A percentile compares a stretch with the other conserved stretches of the same genome.
These are phyloP conservation scores for Brachionus asplanchnoidis DNA, from an alignment of 1,140 invertebrate species.

Conservation along the genomic window DNA sequence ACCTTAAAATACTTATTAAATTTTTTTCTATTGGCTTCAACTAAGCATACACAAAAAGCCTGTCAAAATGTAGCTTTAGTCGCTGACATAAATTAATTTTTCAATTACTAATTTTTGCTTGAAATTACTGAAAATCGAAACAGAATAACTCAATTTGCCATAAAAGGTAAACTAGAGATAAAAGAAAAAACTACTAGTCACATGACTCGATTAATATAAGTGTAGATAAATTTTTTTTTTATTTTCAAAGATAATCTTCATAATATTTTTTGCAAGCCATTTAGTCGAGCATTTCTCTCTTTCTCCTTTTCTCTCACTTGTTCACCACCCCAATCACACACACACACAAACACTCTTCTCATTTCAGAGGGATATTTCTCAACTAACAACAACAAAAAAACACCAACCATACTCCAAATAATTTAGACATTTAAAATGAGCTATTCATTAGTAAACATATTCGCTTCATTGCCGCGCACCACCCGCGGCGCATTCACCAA, in stretches of 20 bases:
- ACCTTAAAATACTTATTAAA: too few relatives aligned
- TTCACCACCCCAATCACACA: not conserved
- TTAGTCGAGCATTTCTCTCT: not conserved
- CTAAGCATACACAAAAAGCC: too few relatives aligned
- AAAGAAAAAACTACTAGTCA: not conserved
- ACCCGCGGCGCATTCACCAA: slow-evolving; percentile 85
- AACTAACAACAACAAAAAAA: not conserved
- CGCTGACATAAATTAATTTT: too few relatives aligned
- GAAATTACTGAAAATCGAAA: too few relatives aligned
- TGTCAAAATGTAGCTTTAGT: too few relatives aligned
- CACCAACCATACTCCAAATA: not conserved
- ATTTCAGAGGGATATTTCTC: not conserved
- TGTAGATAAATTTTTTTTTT: not conserved
- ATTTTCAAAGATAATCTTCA: not conserved
- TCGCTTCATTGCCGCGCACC: slow-evolving; percentile 84
- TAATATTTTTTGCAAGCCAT: not conserved
- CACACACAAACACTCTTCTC: too few relatives aligned
- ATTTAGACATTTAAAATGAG: slow-evolving; percentile 6
- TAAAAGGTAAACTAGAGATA: not conserved
- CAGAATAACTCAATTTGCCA: not conserved
- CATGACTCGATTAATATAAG: not conserved
- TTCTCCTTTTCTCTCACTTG: not conserved
- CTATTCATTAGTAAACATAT: slow-evolving; percentile 54
- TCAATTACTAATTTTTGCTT: too few relatives aligned
- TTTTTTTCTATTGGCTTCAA: too few relatives aligned